phyloP scores from a whole-genome alignment of 1,140 invertebrate genomes.

The Microplitis demolitor region DNA sequence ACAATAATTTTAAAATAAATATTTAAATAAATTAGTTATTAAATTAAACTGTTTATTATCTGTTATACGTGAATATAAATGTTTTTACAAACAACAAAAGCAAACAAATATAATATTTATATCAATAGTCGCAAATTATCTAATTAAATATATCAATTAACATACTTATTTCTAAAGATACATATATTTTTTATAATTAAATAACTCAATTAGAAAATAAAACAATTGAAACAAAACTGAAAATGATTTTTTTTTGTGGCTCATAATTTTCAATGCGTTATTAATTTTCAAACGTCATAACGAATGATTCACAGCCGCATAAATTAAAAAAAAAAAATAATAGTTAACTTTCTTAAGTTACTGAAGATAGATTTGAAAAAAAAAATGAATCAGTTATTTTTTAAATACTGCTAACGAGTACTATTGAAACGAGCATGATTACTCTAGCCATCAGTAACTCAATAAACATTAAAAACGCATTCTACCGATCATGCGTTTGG shows the following conservation, averaged over 20 bases:
- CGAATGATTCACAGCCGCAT: neutral
- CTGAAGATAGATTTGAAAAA: no score
- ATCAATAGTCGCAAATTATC: neutral
- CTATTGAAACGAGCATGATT: neutral
- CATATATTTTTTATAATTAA: no score
- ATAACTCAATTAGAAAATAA: no score
- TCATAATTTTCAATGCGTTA: no score
- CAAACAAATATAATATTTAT: conserved; percentile 5
- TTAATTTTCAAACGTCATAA: no score
- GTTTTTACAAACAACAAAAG: conserved; percentile 33
- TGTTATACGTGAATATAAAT: conserved; percentile 43
- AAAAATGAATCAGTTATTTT: neutral
- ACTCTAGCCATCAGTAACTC: neutral
- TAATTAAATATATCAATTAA: no score
- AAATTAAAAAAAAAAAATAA: neutral
- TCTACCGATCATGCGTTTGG: conserved; percentile 4
- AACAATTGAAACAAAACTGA: no score
- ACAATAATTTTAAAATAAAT: conserved; percentile 7
- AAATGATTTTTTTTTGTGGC: no score
- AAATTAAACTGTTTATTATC: conserved; percentile 42
- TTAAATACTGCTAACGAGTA: neutral
- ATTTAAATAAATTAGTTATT: conserved; percentile 10
- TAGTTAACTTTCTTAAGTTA: neutral
- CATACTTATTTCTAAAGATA: no score
- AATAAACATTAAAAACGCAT: neutral